A percentile compares a stretch with the other conserved stretches of the same genome.
phyloP scores from a whole-genome alignment of 2,888 invertebrate genomes.

The Glaucopsyche alexis region DNA sequence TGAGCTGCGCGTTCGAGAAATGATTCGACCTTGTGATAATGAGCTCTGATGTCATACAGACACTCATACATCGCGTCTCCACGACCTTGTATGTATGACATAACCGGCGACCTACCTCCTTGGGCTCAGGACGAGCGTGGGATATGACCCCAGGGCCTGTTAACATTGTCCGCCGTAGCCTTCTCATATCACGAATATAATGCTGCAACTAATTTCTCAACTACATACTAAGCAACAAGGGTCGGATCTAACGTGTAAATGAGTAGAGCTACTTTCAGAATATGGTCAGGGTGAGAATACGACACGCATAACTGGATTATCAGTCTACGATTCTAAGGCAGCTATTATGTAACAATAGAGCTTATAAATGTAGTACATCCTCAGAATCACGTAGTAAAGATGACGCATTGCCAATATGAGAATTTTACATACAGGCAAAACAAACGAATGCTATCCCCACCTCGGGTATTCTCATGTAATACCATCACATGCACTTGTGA shows the following conservation, averaged over 20 bases:
- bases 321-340: slow-evolving; percentile 3
- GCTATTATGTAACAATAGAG: background rate
- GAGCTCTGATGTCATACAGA: slow-evolving; percentile 27
- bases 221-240: background rate
- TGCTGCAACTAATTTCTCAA: background rate
- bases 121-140: background rate
- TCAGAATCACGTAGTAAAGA: background rate
- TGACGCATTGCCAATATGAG: background rate
- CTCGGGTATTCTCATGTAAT: background rate
- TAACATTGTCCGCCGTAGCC: slow-evolving; percentile 13
- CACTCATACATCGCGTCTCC: background rate
- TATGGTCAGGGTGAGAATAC: background rate
- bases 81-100: slow-evolving; percentile 12
- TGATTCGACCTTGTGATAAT: slow-evolving; percentile 12
- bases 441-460: background rate
- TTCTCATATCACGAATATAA: background rate
- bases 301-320: slow-evolving; percentile 10
- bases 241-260: background rate
- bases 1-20: slow-evolving; percentile 19
- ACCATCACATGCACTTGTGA: background rate
- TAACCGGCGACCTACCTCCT: slow-evolving; percentile 11
- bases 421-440: background rate
- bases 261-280: slow-evolving; percentile 7
- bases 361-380: background rate
- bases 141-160: background rate